Evolutionary conservation across 2,888 invertebrate genomes (phyloP), one percentile per base, ranked within the genome.

Genomic region (Xanthia icteritia): DNA sequence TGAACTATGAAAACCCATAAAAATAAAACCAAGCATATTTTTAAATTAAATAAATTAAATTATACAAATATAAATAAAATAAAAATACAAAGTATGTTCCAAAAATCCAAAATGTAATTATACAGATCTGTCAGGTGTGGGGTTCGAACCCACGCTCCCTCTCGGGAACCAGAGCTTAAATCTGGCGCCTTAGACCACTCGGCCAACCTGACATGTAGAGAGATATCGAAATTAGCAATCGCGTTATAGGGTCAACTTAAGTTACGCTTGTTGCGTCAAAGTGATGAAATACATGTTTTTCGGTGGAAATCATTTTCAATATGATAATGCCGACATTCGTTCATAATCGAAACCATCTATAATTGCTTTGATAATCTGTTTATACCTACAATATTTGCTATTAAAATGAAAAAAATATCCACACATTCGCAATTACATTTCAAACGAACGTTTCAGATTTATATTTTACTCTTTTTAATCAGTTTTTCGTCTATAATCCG

Each of bases 111-210:
- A 23, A 54, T 17, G 0, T 15, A 42, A 0, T 1, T 0, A 0
- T 0, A 0, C 4, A 0, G 0, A 0, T 13, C 86, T 97, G 97
- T 97, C 97, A 97, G 97, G 97, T 98, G 98, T 98, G 98, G 98
- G 98, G 97, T 98, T 98, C 98, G 98, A 98, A 98, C 98, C 98
- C 98, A 98, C 98, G 98, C 98, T 98, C 98, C 97, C 98, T 97
- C 95, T 97, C 97, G 97, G 97, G 98, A 98, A 98, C 98, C 98
- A 98, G 97, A 98, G 97, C 98, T 98, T 98, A 98, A 98, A 97
- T 97, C 98, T 97, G 97, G 98, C 98, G 98, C 98, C 98, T 98
- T 98, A 98, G 97, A 98, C 98, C 98, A 97, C 98, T 98, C 98
- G 98, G 98, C 98, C 98, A 98, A 98, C 97, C 98, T 97, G 97